phyloP scores from a whole-genome alignment of 92 coral and sea anemone genomes.

The Paramuricea clavata region DNA sequence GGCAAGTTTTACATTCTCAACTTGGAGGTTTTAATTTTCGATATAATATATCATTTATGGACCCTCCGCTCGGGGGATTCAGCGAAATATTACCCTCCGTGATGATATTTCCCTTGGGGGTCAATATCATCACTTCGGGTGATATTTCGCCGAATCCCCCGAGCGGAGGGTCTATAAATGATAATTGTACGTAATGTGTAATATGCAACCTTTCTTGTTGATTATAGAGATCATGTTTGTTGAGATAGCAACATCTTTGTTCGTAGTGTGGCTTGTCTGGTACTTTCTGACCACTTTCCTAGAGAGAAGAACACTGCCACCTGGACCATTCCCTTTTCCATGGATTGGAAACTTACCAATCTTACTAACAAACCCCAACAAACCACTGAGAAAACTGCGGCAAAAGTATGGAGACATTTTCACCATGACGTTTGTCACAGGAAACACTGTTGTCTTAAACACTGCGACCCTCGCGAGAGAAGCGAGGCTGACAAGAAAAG shows the following conservation, averaged over 20 bases:
- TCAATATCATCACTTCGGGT: too few species aligned
- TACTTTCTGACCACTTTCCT: slow-evolving; percentile 5
- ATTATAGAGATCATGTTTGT: not conserved
- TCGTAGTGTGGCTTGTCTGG: slow-evolving; percentile 20
- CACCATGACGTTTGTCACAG: slow-evolving; percentile 17
- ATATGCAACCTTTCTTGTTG: too few species aligned
- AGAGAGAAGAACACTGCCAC: slow-evolving; percentile 25
- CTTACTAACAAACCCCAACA: slow-evolving; percentile 25
- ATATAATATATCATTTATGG: too few species aligned
- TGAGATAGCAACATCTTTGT: slow-evolving; percentile 12
- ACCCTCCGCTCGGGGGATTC: too few species aligned
- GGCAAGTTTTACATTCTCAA: too few species aligned
- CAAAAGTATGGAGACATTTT: slow-evolving; percentile 27
- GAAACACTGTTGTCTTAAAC: slow-evolving; percentile 22
- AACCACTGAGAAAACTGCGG: slow-evolving; percentile 20
- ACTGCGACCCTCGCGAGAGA: slow-evolving; percentile 18
- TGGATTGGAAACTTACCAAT: slow-evolving; percentile 36
- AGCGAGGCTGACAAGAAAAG: slow-evolving; percentile 12
- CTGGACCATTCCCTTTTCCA: slow-evolving; percentile 37
- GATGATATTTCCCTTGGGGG: too few species aligned
- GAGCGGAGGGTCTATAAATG: too few species aligned
- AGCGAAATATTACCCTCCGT: too few species aligned
- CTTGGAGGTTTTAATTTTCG: too few species aligned
- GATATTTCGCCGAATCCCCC: too few species aligned
- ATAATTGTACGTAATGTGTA: too few species aligned